These are phyloP conservation scores for Corvus hawaiiensis DNA, from an alignment of 2,113 vertebrate genomes.

Conservation along the genomic window DNA sequence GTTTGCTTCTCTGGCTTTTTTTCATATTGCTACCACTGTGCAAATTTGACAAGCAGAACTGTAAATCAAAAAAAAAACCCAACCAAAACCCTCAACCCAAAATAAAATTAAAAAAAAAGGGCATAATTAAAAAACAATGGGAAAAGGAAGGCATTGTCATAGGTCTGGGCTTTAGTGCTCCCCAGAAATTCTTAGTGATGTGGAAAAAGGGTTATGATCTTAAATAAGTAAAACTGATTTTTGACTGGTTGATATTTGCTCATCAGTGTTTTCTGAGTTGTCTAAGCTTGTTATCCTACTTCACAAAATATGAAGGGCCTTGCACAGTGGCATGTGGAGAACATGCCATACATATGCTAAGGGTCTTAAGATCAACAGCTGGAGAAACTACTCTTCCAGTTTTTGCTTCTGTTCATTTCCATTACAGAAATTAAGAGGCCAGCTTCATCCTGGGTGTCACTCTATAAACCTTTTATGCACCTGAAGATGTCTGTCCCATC, in stretches of 20 bases:
- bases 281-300: background rate
- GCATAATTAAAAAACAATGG: background rate
- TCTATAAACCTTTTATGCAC: background rate
- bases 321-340: background rate
- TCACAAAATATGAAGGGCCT: background rate
- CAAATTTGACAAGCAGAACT: background rate
- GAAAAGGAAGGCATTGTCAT: background rate
- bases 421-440: background rate
- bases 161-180: background rate
- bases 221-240: background rate
- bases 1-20: background rate
- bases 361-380: background rate
- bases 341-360: background rate
- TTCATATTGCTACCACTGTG: background rate
- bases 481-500: background rate
- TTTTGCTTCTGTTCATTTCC: background rate
- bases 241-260: background rate
- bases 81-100: background rate
- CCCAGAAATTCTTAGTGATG: background rate
- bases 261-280: background rate
- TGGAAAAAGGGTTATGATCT: background rate
- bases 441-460: background rate
- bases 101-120: background rate
- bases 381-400: background rate
- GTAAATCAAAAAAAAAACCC: background rate